Percentiles rank a stretch among this genome's conserved stretches.
These are phyloP conservation scores for Yponomeuta cagnagella DNA, from an alignment of 2,888 invertebrate species.

Conservation along the genomic window DNA sequence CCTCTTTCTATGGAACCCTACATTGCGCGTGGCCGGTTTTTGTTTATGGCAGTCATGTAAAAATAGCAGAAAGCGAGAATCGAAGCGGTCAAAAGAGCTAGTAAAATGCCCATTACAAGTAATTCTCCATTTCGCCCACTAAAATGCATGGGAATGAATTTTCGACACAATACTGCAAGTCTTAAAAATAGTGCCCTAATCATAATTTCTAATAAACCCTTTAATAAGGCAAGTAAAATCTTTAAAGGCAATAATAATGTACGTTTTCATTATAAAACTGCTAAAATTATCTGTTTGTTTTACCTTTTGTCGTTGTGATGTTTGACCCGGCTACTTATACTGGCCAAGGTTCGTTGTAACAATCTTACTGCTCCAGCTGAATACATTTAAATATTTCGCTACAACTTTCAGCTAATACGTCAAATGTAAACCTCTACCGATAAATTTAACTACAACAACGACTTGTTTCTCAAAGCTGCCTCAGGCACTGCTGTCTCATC, in stretches of 20 bases:
- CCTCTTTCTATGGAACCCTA: too few species aligned
- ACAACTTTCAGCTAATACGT: not conserved
- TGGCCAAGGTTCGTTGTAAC: not conserved
- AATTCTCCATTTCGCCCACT: conserved; percentile 14
- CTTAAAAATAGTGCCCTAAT: conserved; percentile 6
- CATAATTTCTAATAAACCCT: not conserved
- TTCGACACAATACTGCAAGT: not conserved
- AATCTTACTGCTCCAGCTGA: not conserved
- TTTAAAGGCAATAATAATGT: not conserved
- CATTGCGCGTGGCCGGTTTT: too few species aligned
- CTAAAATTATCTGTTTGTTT: not conserved
- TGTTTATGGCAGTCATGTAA: conserved; percentile 9
- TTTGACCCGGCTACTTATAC: not conserved
- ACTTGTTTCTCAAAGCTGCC: not conserved
- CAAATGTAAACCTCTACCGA: not conserved
- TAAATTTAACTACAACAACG: not conserved
- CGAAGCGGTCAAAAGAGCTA: conserved; percentile 11
- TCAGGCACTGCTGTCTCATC: not conserved
- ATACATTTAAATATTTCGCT: not conserved
- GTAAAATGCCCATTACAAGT: conserved; percentile 2
- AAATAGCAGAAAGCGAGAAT: conserved; percentile 14
- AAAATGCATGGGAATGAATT: conserved; percentile 6
- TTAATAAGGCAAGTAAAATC: not conserved
- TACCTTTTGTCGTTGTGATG: not conserved
- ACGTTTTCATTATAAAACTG: not conserved